These are phyloP conservation scores for Xestia ashworthii DNA, from an alignment of 2,888 invertebrate species.

Conservation along the genomic window DNA sequence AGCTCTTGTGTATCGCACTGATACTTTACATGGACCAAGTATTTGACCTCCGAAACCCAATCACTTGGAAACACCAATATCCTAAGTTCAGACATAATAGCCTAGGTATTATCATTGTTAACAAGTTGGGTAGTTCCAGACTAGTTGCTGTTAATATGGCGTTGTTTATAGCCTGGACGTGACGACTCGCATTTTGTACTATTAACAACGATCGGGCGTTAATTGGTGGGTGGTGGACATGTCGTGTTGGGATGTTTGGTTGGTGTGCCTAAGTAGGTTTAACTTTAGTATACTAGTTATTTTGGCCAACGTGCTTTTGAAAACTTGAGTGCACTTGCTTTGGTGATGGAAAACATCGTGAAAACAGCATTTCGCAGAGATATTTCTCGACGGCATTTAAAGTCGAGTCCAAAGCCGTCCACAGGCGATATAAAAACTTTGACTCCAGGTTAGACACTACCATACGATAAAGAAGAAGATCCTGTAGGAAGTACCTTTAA, in stretches of 20 bases:
- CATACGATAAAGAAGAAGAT: no score
- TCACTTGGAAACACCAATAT: slow-evolving; percentile 55
- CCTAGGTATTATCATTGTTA: slow-evolving; percentile 54
- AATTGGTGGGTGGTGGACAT: slow-evolving; percentile 30
- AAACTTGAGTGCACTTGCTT: neutral
- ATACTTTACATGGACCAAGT: slow-evolving; percentile 7
- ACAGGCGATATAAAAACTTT: no score
- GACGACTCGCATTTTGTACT: slow-evolving; percentile 46
- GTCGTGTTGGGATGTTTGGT: neutral
- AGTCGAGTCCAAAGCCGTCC: no score
- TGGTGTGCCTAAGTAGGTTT: neutral
- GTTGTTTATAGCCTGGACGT: slow-evolving; percentile 54
- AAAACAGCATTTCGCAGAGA: no score
- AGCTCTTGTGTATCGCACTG: slow-evolving; percentile 11
- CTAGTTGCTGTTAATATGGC: slow-evolving; percentile 52
- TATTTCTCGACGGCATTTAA: no score
- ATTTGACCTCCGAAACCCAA: slow-evolving; percentile 49
- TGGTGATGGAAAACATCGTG: no score
- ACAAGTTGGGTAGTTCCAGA: slow-evolving; percentile 47
- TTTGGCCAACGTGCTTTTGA: neutral
- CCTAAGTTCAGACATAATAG: slow-evolving; percentile 52
- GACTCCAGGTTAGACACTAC: no score
- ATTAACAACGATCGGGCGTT: slow-evolving; percentile 29
- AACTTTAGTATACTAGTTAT: neutral
- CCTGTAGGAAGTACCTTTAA: no score